These are phyloP conservation scores for Andinoacara biseriatus DNA, from an alignment of 2,113 vertebrate species.

Conservation along the genomic window DNA sequence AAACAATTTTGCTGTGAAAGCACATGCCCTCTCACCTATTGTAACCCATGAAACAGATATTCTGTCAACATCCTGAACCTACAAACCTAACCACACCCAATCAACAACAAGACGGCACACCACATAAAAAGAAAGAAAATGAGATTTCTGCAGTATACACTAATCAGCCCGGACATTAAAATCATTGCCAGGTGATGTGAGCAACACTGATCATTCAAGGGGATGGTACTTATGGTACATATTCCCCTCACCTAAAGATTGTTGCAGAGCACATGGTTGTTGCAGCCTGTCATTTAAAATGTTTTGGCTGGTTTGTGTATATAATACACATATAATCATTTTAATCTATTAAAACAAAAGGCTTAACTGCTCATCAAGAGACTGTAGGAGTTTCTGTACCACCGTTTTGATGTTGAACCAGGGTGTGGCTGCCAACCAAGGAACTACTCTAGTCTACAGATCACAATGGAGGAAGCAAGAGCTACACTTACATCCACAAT, in stretches of 20 bases:
- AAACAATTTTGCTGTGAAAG: background rate
- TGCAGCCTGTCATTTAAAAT: background rate
- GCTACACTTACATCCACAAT: slow-evolving; percentile 95
- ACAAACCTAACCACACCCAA: slow-evolving; percentile 62
- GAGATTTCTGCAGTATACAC: background rate
- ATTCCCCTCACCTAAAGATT: background rate
- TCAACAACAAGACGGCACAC: slow-evolving; percentile 28
- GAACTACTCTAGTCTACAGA: background rate
- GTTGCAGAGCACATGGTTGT: background rate
- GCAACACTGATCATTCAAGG: background rate
- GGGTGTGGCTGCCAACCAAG: slow-evolving; percentile 44
- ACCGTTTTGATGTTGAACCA: slow-evolving; percentile 31
- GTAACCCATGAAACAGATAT: slow-evolving; percentile 45
- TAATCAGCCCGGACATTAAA: background rate
- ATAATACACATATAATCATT: background rate
- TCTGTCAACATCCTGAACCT: slow-evolving; percentile 27
- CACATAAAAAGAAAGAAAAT: background rate
- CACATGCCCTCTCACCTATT: slow-evolving; percentile 48
- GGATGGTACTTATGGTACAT: background rate
- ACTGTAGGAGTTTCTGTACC: background rate
- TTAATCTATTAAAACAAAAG: background rate
- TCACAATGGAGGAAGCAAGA: slow-evolving; percentile 27
- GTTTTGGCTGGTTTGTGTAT: background rate
- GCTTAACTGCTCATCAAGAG: background rate
- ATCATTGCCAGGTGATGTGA: background rate